Percentiles rank a stretch among this genome's conserved stretches.
Evolutionary conservation across 2,797 vertebrate genomes (phyloP).

Genomic region (Acipenser ruthenus): DNA sequence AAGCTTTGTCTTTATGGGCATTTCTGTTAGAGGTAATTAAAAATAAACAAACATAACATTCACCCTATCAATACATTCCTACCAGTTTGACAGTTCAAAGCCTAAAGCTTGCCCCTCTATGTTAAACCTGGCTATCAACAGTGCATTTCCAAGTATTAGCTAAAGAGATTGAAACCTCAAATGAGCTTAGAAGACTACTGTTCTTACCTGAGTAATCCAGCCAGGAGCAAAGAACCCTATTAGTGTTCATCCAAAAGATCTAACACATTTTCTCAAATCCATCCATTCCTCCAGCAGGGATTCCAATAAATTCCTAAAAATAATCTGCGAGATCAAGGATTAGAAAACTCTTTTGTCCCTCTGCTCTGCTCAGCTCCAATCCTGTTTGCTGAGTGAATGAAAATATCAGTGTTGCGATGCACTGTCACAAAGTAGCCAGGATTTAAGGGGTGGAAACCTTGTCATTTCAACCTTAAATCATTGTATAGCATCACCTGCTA

Average conservation of each 20-base stretch:
- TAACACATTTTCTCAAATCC: slow-evolving; percentile 80
- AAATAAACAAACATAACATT: no score
- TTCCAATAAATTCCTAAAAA: slow-evolving; percentile 59
- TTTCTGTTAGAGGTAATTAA: no score
- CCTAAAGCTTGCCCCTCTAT: neutral
- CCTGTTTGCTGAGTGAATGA: slow-evolving; percentile 61
- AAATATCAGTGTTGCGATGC: slow-evolving; percentile 55
- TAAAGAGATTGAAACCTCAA: slow-evolving; percentile 16
- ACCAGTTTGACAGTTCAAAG: neutral
- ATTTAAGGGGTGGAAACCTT: slow-evolving; percentile 60
- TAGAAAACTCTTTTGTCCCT: slow-evolving; percentile 40
- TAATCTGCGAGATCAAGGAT: slow-evolving; percentile 48
- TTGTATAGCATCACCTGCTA: slow-evolving; percentile 46
- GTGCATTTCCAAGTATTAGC: slow-evolving; percentile 2
- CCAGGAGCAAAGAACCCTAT: slow-evolving; percentile 68
- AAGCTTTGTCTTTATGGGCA: no score
- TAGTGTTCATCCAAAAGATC: slow-evolving; percentile 75
- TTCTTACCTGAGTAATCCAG: slow-evolving; percentile 86
- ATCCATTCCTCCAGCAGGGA: slow-evolving; percentile 68
- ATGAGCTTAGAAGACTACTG: slow-evolving; percentile 31
- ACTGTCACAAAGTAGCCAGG: slow-evolving; percentile 69
- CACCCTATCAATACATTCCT: neutral
- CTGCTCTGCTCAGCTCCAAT: slow-evolving; percentile 42
- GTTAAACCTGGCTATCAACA: neutral
- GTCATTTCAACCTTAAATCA: slow-evolving; percentile 76